phyloP scores from a whole-genome alignment of 2,113 vertebrate genomes.

The Drymodes brunneopygia region DNA sequence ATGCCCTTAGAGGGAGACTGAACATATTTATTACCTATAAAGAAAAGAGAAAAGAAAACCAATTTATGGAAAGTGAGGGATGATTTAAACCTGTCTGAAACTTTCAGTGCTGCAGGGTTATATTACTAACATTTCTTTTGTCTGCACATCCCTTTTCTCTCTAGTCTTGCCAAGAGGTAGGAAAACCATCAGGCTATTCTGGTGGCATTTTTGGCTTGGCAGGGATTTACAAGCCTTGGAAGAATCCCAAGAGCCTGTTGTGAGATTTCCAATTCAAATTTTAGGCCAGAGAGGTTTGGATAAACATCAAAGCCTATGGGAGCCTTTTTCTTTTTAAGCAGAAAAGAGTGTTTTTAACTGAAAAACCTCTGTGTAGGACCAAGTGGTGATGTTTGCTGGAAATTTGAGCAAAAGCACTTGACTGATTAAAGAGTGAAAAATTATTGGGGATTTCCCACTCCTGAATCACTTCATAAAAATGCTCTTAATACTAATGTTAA shows the following conservation, averaged over 20 bases:
- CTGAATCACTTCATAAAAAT: constrained; percentile 30
- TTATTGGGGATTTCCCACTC: constrained; percentile 31
- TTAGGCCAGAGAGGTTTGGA: constrained; percentile 42
- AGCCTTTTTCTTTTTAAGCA: constrained; percentile 18
- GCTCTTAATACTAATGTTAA: background rate
- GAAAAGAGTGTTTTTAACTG: constrained; percentile 8
- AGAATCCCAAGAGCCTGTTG: constrained; percentile 32
- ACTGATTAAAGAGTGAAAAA: constrained; percentile 23
- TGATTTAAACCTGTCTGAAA: constrained; percentile 8
- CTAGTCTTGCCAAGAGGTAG: constrained; percentile 49
- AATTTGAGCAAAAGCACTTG: constrained; percentile 19
- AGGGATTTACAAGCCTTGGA: constrained; percentile 28
- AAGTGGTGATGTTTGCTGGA: constrained; percentile 30
- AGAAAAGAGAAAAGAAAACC: background rate
- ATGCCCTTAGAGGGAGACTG: background rate
- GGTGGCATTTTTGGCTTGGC: constrained; percentile 56
- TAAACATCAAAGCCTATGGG: constrained; percentile 43
- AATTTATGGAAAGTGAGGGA: background rate
- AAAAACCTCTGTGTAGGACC: background rate
- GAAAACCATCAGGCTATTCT: constrained; percentile 43
- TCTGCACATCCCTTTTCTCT: constrained; percentile 37
- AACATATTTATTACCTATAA: background rate
- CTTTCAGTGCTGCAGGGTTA: background rate
- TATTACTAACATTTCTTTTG: constrained; percentile 31
- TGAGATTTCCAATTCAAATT: constrained; percentile 55